Base-by-base conservation (phyloP, 2,113 vertebrate species). In the Gobiocypris rarus region DNA sequence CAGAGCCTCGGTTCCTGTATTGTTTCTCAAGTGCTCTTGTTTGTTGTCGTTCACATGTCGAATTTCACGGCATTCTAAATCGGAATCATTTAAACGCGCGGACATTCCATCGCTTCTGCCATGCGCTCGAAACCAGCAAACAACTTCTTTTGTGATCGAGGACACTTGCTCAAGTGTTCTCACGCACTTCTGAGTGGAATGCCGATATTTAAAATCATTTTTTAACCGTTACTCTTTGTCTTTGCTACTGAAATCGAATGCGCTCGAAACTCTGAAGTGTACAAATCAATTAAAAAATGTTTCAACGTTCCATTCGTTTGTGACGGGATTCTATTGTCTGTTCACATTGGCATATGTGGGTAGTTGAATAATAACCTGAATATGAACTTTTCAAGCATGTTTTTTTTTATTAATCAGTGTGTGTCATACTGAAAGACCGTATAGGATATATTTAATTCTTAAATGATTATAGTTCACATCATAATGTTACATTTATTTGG, bases 71-170 rank as follows among this genome's bases (percentile, higher is more conserved):
- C 43, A 0, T 75, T 75, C 73, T 52, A 4, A 52, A 59, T 24
- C 22, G 22, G 34, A 38, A 61, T 9, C 34, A 17, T 24, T 38
- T 9, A n/a, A 59, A 58, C 54, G 38, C 52, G 58, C 19, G n/a
- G 5, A 15, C 61, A 45, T 63, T 73, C 76, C 75, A 3, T 24
- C 54, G 75, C 54, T 15, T 17, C 45, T 75, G 73, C 73, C 73
- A 75, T 11, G 73, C 26, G 75, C 75, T 34, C 14, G 1, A 31
- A 31, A 65, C 15, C 43, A 67, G 43, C 38, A 50, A 34, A 52
- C 24, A 81, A 87, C 83, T 81, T 85, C 76, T 85, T 88, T 88
- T 88, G 67, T 85, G 58, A 9, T 61, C 58, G 73, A 78, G 67
- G 75, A 67, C 83, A 84, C 83, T 69, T 80, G 41, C 59, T 80